phyloP scores from a whole-genome alignment of 1,140 invertebrate species.

The Macrocentrus cingulum region DNA sequence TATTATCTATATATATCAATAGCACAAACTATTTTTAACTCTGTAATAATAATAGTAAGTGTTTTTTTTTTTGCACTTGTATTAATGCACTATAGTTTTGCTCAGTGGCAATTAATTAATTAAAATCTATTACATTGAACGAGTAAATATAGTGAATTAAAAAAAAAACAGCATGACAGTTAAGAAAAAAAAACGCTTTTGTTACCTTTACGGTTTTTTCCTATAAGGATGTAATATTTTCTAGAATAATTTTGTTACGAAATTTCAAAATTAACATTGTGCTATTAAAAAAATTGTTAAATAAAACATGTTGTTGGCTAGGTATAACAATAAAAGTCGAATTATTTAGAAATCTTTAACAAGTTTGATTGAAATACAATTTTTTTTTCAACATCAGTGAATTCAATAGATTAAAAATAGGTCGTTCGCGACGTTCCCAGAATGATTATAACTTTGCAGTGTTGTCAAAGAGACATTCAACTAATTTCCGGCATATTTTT shows the following conservation, averaged over 20 bases:
- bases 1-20: too few relatives aligned
- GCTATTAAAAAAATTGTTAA: not conserved
- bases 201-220: not conserved
- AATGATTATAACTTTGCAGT: not conserved
- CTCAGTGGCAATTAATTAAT: too few relatives aligned
- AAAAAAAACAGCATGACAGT: too few relatives aligned
- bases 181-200: too few relatives aligned
- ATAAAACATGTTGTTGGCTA: not conserved
- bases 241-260: not conserved
- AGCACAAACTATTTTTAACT: too few relatives aligned
- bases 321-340: not conserved
- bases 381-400: not conserved
- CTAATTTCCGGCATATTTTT: slow-evolving; percentile 12
- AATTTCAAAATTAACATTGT: not conserved
- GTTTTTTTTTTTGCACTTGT: too few relatives aligned
- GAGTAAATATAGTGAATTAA: too few relatives aligned
- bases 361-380: not conserved
- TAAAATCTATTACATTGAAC: too few relatives aligned
- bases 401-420: slow-evolving; percentile 5
- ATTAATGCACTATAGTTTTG: too few relatives aligned
- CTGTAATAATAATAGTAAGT: too few relatives aligned
- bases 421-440: not conserved
- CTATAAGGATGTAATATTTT: not conserved
- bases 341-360: not conserved
- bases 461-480: not conserved